These are phyloP conservation scores for Xestia rhomboidea DNA, from an alignment of 2,888 invertebrate genomes.

Conservation along the genomic window DNA sequence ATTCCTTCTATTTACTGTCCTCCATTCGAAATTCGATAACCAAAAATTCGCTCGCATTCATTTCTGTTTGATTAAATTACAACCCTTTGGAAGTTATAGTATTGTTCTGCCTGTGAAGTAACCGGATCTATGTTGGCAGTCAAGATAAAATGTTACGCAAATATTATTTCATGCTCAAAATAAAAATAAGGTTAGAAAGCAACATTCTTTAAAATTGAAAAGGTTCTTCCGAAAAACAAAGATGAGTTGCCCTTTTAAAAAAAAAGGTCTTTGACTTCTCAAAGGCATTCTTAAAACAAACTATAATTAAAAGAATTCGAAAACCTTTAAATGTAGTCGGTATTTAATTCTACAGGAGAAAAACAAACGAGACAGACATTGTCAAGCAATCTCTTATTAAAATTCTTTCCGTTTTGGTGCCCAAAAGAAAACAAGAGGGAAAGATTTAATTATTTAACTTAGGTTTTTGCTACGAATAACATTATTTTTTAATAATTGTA, in stretches of 20 bases:
- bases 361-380: constrained; percentile 29
- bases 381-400: constrained; percentile 49
- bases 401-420: constrained; percentile 33
- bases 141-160: neutral
- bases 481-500: constrained; percentile 24
- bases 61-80: neutral
- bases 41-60: neutral
- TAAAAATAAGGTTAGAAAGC: neutral
- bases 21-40: neutral
- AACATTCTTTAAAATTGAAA: neutral
- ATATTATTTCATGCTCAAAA: neutral
- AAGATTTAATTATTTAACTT: constrained; percentile 34
- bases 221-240: neutral
- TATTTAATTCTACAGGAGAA: constrained; percentile 29
- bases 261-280: neutral
- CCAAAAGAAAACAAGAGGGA: constrained; percentile 10
- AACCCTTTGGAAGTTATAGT: neutral
- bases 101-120: neutral
- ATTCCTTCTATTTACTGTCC: neutral
- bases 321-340: constrained; percentile 13
- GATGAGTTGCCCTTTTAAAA: neutral
- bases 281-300: constrained; percentile 29
- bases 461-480: constrained; percentile 41
- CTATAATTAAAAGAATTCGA: constrained; percentile 13
- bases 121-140: neutral